Evolutionary conservation across 2,797 vertebrate species (phyloP).

Genomic region (Glyptemys insculpta): DNA sequence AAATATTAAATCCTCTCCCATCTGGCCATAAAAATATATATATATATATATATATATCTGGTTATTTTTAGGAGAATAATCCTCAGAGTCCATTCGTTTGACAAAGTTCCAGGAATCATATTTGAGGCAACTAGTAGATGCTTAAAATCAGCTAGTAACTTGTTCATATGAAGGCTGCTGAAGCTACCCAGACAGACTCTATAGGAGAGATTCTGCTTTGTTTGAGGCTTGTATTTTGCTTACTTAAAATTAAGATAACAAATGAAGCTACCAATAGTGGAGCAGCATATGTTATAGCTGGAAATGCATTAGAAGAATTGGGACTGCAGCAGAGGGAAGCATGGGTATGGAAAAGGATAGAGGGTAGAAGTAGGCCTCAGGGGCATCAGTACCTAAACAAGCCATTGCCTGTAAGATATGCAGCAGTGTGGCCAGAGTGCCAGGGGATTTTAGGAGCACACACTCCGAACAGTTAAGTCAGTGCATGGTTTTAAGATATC

Average conservation of each 20-base stretch:
- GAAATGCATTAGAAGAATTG: neutral
- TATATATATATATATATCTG: neutral
- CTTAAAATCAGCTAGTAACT: neutral
- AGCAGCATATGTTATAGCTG: neutral
- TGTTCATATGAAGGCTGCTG: neutral
- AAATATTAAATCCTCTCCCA: neutral
- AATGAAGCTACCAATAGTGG: neutral
- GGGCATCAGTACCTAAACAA: neutral
- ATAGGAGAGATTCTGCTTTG: neutral
- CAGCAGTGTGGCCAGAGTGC: neutral
- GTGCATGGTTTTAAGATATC: neutral
- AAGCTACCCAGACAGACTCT: neutral
- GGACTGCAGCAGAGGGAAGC: neutral
- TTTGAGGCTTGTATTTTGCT: neutral
- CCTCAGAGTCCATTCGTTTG: neutral
- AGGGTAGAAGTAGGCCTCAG: neutral
- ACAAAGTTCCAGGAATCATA: neutral
- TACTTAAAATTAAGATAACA: neutral
- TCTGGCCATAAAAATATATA: neutral
- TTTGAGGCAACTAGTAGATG: neutral
- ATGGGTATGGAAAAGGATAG: neutral
- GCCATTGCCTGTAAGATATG: neutral
- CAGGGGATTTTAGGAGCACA: neutral
- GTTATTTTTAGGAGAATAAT: constrained; percentile 21
- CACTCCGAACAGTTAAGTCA: neutral